Percentiles rank a stretch among this genome's conserved stretches.
Evolutionary conservation across 2,113 vertebrate genomes (phyloP).

Genomic region (Coptodon rendalli): DNA sequence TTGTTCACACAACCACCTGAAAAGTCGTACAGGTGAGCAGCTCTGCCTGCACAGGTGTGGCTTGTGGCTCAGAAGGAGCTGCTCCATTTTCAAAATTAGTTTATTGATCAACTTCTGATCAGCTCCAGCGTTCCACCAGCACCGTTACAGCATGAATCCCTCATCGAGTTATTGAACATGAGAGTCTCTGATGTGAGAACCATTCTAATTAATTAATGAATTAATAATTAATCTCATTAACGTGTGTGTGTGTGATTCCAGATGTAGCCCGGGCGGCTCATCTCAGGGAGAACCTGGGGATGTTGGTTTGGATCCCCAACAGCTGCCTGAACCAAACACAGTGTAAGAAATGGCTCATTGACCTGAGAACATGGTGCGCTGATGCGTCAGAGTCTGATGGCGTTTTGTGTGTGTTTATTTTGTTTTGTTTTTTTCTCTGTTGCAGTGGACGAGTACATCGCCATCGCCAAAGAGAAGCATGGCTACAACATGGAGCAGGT

Average conservation of each 20-base stretch:
- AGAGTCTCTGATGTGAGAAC: not conserved
- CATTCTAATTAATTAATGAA: not conserved
- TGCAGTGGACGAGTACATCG: constrained; percentile 93
- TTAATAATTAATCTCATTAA: not conserved
- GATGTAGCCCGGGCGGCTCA: constrained; percentile 84
- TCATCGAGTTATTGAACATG: not conserved
- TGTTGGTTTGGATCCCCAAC: constrained; percentile 96
- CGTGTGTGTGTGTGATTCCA: constrained; percentile 8
- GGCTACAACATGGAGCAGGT: constrained; percentile 98
- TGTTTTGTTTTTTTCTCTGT: not conserved
- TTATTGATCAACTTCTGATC: not conserved
- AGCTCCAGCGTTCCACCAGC: not conserved
- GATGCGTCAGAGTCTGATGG: not conserved
- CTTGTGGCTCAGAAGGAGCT: not conserved
- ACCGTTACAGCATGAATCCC: not conserved
- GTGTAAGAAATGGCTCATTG: constrained; percentile 67
- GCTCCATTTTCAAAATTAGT: not conserved
- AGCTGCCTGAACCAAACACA: constrained; percentile 86
- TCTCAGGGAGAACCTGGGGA: constrained; percentile 88
- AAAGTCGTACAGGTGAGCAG: not conserved
- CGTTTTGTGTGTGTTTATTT: not conserved
- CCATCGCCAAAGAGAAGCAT: constrained; percentile 93
- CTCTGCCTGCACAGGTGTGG: not conserved
- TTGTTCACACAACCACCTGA: not conserved
- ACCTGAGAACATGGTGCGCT: not conserved